Percentiles rank a stretch among this genome's conserved stretches.
Conservation (phyloP, 23 tunicate genomes). For the Corella eumyota region DNA sequence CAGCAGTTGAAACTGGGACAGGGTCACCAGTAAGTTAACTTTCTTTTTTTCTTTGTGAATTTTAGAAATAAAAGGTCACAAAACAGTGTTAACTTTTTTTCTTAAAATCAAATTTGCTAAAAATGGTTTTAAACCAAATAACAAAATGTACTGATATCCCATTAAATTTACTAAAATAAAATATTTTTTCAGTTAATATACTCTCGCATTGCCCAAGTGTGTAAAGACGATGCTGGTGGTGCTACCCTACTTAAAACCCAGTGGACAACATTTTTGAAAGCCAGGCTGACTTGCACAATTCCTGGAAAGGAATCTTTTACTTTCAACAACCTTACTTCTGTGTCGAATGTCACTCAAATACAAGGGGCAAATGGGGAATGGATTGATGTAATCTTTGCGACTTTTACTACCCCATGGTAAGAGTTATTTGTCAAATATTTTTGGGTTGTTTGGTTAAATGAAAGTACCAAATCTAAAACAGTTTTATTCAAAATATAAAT, state of each 20-base stretch:
- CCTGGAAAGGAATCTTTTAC: constrained; percentile 17
- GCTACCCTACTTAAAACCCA: constrained; percentile 19
- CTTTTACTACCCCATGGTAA: constrained; percentile 90
- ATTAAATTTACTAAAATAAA: too few species aligned
- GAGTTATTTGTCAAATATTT: constrained; percentile 1
- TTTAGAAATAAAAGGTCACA: too few species aligned
- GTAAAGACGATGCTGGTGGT: constrained; percentile 77
- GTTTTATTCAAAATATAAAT: too few species aligned
- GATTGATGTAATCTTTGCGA: constrained; percentile 61
- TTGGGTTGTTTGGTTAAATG: too few species aligned
- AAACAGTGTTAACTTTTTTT: too few species aligned
- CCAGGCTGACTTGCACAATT: constrained; percentile 49
- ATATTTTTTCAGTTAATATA: constrained; percentile 1
- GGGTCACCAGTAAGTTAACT: constrained; percentile 11
- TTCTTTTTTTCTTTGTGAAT: too few species aligned
- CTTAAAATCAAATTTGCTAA: too few species aligned
- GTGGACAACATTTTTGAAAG: constrained; percentile 79
- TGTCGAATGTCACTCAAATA: constrained; percentile 44
- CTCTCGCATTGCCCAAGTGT: constrained; percentile 72
- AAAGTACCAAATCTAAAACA: too few species aligned
- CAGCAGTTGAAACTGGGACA: constrained; percentile 27
- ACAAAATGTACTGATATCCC: too few species aligned
- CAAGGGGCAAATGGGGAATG: constrained; percentile 18
- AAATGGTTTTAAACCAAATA: too few species aligned
- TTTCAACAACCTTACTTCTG: constrained; percentile 73